phyloP scores from a whole-genome alignment of 1,140 invertebrate genomes.

The Drosophila santomea region DNA sequence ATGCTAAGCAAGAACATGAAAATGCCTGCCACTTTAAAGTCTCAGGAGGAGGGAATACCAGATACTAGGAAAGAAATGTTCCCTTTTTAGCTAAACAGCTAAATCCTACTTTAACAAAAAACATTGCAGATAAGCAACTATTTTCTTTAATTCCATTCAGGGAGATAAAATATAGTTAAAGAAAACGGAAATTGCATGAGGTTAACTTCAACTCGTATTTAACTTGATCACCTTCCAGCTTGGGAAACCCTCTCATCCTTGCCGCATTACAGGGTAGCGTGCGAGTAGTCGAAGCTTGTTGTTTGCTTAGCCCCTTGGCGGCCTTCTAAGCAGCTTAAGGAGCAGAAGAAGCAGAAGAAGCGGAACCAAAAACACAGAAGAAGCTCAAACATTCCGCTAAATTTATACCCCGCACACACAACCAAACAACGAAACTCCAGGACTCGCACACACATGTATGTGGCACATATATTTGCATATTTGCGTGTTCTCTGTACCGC shows the following conservation, averaged over 20 bases:
- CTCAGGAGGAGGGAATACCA: neutral
- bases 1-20: constrained; percentile 13
- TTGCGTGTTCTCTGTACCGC: constrained; percentile 74
- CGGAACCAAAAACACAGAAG: constrained; percentile 33
- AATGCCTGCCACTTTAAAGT: neutral
- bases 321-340: constrained; percentile 76
- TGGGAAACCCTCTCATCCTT: neutral
- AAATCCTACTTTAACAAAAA: no score
- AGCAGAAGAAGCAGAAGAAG: constrained; percentile 49
- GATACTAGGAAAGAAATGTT: neutral
- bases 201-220: no score
- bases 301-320: constrained; percentile 71
- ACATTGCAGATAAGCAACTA: no score
- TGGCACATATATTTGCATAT: constrained; percentile 72
- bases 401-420: constrained; percentile 37
- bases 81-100: neutral
- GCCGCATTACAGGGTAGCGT: constrained; percentile 48
- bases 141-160: no score
- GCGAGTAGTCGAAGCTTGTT: constrained; percentile 43
- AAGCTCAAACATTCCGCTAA: constrained; percentile 46
- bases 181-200: no score
- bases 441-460: constrained; percentile 32
- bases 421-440: neutral
- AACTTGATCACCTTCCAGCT: neutral
- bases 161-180: no score